Evolutionary conservation across 2,888 invertebrate genomes (phyloP), one percentile per base, ranked within the genome.

Genomic region (Sphinx pinastri): DNA sequence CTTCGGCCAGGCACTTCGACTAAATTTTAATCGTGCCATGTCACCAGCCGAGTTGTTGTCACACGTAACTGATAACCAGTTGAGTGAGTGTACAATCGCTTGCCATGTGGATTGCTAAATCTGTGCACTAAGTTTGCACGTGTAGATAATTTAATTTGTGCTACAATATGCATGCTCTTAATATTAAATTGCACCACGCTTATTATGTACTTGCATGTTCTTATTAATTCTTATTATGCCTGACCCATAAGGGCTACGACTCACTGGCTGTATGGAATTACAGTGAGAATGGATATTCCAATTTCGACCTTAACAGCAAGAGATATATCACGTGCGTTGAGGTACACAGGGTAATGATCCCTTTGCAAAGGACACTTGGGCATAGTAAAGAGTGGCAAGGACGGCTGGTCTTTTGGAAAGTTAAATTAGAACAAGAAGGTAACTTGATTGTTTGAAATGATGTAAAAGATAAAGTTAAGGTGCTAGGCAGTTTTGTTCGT

Each of bases 1-100:
- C 38, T 63, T 63, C 19, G 49, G 63, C 63, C 12, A 49, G 49
- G 59, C 59, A 38, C 47, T 16, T 63, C 6, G 47, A 11, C 47
- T 49, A 11, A 11, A 63, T 16, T 19, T 63, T 5, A 58, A 25
- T 38, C 49, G 63, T 12, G 63, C 19, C 63, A 69, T 70, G 71
- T 74, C 75, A 49, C 70, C 74, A 74, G 66, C 71, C 74, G 76
- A 76, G 70, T 80, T 81, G 77, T 78, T 78, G 76, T 78, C 76
- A 77, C 70, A 79, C 71, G 73, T 74, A 71, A 77, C 75, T 76
- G 79, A 79, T 79, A 81, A 81, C 81, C 77, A 79, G 81, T 81
- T 73, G 19, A 67, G 59, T 70, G 55, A 66, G 70, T n/a, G 51
- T 69, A 69, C 59, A 69, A 60, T 55, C 38, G 60, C 69, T 4